Percentiles rank a stretch among this genome's conserved stretches.
Evolutionary conservation across 2,113 vertebrate genomes (phyloP).

Genomic region (Cyrtonyx montezumae): DNA sequence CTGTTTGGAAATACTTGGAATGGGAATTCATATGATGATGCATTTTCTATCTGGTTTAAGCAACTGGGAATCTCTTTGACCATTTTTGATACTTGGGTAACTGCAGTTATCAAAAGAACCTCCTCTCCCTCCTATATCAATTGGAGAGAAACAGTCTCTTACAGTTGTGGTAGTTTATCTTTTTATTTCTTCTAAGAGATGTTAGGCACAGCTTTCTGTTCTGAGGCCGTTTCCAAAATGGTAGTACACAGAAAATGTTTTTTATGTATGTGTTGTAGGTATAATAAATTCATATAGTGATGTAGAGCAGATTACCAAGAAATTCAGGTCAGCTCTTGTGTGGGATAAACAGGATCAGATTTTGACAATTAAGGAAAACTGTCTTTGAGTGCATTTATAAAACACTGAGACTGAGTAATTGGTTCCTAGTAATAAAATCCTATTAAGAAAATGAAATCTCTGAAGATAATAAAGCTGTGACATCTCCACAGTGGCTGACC

Average conservation of each 20-base stretch:
- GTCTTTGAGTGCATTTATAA: neutral
- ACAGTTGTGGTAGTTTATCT: too few species aligned
- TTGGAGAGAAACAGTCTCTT: neutral
- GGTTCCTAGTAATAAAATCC: neutral
- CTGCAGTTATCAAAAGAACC: neutral
- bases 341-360: neutral
- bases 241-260: neutral
- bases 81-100: neutral
- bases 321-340: neutral
- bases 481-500: neutral
- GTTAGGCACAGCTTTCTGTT: neutral
- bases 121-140: too few species aligned
- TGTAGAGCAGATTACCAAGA: neutral
- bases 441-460: neutral
- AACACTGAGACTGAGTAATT: neutral
- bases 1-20: neutral
- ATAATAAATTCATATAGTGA: neutral
- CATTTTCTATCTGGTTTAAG: neutral
- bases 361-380: neutral
- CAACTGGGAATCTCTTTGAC: neutral
- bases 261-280: neutral
- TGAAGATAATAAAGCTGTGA: neutral
- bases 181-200: neutral
- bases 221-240: neutral
- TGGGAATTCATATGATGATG: neutral